Percentiles rank a stretch among this genome's conserved stretches.
Conservation (phyloP, 2,888 invertebrate genomes). For the Rhagium mordax region DNA sequence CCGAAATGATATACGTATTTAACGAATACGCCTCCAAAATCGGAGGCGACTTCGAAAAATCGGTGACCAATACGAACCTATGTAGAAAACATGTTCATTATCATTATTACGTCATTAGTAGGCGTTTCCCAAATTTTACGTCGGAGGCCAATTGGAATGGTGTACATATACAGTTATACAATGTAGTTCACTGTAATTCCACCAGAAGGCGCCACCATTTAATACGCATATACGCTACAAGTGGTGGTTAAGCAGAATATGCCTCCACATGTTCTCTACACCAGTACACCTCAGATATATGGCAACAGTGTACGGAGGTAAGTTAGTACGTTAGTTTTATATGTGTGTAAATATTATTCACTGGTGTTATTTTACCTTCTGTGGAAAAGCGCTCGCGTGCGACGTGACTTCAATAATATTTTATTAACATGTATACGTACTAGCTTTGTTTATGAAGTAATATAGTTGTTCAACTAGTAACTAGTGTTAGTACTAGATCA, state of each 20-base stretch:
- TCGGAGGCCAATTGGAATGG: neutral
- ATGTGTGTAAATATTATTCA: too few relatives aligned
- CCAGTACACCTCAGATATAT: neutral
- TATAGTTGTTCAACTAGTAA: too few relatives aligned
- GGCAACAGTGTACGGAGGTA: neutral
- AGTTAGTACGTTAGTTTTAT: neutral
- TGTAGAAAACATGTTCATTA: neutral
- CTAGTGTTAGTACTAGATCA: too few relatives aligned
- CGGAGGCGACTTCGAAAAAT: conserved; percentile 1
- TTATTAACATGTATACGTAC: too few relatives aligned
- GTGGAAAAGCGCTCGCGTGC: too few relatives aligned
- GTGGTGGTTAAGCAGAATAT: neutral
- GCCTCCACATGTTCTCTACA: neutral
- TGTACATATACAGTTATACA: neutral
- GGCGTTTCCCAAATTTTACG: neutral
- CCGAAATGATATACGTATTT: neutral
- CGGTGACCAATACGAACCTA: neutral
- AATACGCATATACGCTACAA: neutral
- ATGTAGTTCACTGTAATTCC: neutral
- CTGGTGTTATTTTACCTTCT: too few relatives aligned
- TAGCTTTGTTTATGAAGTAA: too few relatives aligned
- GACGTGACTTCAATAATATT: too few relatives aligned
- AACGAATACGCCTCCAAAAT: neutral
- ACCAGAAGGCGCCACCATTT: neutral
- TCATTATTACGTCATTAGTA: neutral